A percentile compares a stretch with the other conserved stretches of the same genome.
Conservation (phyloP, 2,797 vertebrate genomes). For the Parambassis ranga region DNA sequence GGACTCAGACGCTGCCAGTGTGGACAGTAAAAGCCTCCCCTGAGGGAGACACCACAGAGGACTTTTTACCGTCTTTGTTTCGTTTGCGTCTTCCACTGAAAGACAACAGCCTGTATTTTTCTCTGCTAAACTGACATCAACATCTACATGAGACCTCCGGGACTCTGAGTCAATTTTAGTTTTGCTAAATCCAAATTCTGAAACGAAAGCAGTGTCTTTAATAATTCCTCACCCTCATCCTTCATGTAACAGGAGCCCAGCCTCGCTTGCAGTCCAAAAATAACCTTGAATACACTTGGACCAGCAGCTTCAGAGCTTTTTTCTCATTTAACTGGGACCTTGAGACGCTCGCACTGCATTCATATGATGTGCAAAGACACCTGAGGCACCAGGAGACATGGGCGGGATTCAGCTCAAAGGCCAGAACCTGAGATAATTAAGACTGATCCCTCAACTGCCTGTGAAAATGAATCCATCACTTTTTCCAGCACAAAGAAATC, state of each 20-base stretch:
- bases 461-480: slow-evolving; percentile 69
- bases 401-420: slow-evolving; percentile 64
- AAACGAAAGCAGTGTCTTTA: background rate
- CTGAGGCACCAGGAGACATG: slow-evolving; percentile 49
- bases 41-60: too few relatives aligned
- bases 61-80: too few relatives aligned
- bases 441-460: slow-evolving; percentile 58
- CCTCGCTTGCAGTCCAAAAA: background rate
- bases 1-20: too few relatives aligned
- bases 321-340: background rate
- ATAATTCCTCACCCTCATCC: background rate
- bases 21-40: too few relatives aligned
- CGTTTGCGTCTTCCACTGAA: too few relatives aligned
- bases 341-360: background rate
- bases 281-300: background rate
- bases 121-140: too few relatives aligned
- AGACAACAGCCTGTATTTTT: too few relatives aligned
- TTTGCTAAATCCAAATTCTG: background rate
- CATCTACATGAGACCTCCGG: too few relatives aligned
- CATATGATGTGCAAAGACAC: slow-evolving; percentile 57
- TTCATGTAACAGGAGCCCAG: background rate
- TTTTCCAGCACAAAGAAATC: slow-evolving; percentile 52
- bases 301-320: background rate
- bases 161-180: background rate
- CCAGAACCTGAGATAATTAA: slow-evolving; percentile 74